Evolutionary conservation across 35 echinoderm and acorn worm species (phyloP), one percentile per base, ranked within the genome.

Genomic region (Diadema setosum): DNA sequence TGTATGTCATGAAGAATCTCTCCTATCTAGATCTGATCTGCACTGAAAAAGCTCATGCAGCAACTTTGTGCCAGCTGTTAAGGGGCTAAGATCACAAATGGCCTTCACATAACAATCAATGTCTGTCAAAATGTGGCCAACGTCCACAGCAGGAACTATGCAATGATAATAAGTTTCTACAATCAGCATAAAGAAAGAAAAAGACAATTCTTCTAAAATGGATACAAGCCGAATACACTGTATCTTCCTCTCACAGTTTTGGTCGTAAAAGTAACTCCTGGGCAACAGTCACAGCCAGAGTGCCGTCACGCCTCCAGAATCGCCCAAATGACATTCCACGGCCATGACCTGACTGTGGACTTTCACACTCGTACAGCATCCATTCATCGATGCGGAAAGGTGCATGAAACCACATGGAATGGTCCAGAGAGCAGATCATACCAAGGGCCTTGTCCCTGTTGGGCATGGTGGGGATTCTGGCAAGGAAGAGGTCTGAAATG

Each of bases 341-440:
- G 0, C 81, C 87, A 84, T 88, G 69, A 35, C 95, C 95, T 84
- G 96, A 83, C 35, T 74, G 55, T 15, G 92, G 92, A 70, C 96
- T 98, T 45, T 94, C 96, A 45, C 64, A 84, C 44, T 98, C 92
- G 34, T 94, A 98, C 29, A 98, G 56, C 88, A 98, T 91, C 96
- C 96, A 98, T 26, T 98, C 92, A 39, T 98, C 96, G 40, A 88
- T 82, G 21, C 92, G 73, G 81, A 94, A 98, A 37, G 96, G 96
- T 5, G 88, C 78, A 40, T 94, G 96, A 45, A 98, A 98, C 96
- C 92, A 94, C 5, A 98, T 91, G 43, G 88, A 88, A 45, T 94
- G 92, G 63, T 98, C 92, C 65, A 94, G 78, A 2, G 92, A 94
- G 15, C 76, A 69, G 7, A 98, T 86, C 58, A 90, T 58, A 26